Conservation (phyloP, 2,888 invertebrate genomes). For the Amorpha juglandis region DNA sequence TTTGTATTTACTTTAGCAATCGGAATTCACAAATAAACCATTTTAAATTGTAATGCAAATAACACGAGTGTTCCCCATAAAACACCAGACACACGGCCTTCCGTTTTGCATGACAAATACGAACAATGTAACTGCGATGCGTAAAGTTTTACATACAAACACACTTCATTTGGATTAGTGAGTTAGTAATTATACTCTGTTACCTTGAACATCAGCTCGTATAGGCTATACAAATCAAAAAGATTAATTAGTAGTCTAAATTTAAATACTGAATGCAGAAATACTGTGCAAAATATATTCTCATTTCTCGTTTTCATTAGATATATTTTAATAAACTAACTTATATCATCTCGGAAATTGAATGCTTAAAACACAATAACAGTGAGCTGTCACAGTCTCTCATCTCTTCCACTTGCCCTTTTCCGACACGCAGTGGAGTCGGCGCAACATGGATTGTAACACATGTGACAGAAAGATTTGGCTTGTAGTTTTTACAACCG, state of each 20-base stretch:
- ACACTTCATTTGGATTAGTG: constrained; percentile 24
- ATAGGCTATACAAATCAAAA: not conserved
- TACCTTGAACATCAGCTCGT: not conserved
- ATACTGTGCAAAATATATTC: not conserved
- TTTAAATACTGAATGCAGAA: not conserved
- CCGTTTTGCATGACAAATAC: constrained; percentile 28
- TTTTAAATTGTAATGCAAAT: constrained; percentile 28
- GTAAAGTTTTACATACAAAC: constrained; percentile 29
- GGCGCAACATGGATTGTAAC: too few relatives aligned
- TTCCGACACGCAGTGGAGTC: too few relatives aligned
- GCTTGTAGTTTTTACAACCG: too few relatives aligned
- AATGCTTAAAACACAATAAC: too few relatives aligned
- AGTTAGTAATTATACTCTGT: constrained; percentile 18
- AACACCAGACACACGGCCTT: constrained; percentile 27
- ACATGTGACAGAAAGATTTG: too few relatives aligned
- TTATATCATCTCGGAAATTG: too few relatives aligned
- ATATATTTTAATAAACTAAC: too few relatives aligned
- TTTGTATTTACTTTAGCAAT: not conserved
- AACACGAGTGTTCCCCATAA: constrained; percentile 29
- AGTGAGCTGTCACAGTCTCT: too few relatives aligned
- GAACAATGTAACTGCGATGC: constrained; percentile 29
- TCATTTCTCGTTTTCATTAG: not conserved
- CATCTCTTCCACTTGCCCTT: too few relatives aligned
- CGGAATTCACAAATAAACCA: constrained; percentile 18
- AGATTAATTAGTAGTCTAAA: not conserved